Base-by-base conservation (phyloP, 2,113 vertebrate genomes). In the Mirounga angustirostris region DNA sequence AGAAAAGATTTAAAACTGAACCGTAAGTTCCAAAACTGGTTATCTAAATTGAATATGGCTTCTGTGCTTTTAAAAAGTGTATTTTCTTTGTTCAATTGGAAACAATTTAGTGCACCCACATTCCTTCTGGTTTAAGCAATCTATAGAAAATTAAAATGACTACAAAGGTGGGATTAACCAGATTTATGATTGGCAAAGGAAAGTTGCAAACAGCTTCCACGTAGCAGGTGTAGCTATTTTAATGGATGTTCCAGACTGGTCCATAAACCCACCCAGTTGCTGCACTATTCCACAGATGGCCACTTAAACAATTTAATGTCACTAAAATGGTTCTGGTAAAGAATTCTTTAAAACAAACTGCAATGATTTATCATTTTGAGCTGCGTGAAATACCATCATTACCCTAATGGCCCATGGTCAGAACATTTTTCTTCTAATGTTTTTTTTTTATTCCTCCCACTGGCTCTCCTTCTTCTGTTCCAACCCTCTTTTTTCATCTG, bases 1-100 rank as follows among this genome's bases (percentile, higher is more conserved):
- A 93, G 73, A 93, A 94, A 97, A 83, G 33, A 87, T 93, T 69
- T 96, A 94, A 96, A 97, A 95, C n/a, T 79, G 76, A 95, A 61
- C 33, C 36, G 14, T 81, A 95, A 86, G 12, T 89, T 94, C 28
- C 58, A 73, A 96, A 96, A 87, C 50, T 92, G 30, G 30, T 79
- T 79, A 4, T 96, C 71, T 95, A 91, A 94, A 46, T 89, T 89
- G 21, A 78, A 18, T 89, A 54, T 82, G 18, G 28, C 36, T 96
- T 88, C 81, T 78, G 36, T 86, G 52, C 71, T 96, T 95, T 92
- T n/a, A 67, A 97, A 95, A 26, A 71, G 84, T 61, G 1, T 69
- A 54, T 82, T 94, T 89, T 81, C 50, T 88, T 76, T 89, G 46
- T 94, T 91, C 85, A 81, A 74, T 82, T 94, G 54, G 46, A 78